Conservation (phyloP, 2,113 vertebrate genomes). For the Sciurus niger region DNA sequence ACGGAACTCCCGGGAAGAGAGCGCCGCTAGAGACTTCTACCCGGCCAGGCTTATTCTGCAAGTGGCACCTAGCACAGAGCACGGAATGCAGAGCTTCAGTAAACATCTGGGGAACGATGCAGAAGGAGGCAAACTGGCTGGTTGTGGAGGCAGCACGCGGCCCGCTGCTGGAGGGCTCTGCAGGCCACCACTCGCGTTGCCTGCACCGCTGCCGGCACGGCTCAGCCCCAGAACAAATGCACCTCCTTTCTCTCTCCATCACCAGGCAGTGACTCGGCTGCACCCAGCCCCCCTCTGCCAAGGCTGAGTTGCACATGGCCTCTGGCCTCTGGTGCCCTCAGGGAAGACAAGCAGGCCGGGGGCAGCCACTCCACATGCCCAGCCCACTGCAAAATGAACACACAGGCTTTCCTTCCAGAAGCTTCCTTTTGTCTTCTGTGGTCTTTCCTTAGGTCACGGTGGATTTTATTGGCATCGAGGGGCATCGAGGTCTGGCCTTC, state of each 20-base stretch:
- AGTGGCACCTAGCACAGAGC: neutral
- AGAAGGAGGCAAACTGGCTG: neutral
- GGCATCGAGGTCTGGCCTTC: neutral
- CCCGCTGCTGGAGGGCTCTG: accelerated
- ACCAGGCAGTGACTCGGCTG: neutral
- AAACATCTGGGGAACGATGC: accelerated
- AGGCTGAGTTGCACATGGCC: accelerated
- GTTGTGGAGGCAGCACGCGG: accelerated
- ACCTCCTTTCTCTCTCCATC: neutral
- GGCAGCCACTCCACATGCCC: neutral
- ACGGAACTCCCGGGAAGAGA: accelerated
- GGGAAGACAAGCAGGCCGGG: accelerated
- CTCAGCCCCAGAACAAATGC: accelerated
- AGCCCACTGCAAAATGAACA: accelerated
- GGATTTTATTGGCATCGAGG: neutral
- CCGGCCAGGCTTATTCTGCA: accelerated
- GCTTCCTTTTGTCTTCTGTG: neutral
- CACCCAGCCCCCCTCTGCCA: accelerated
- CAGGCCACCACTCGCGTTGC: accelerated
- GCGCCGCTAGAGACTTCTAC: accelerated
- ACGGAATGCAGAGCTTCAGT: accelerated
- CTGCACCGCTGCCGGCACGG: accelerated
- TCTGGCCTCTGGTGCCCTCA: accelerated
- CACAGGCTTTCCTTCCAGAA: accelerated
- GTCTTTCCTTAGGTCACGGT: accelerated